These are phyloP conservation scores for Heteractis magnifica DNA, from an alignment of 92 coral and sea anemone genomes.

Conservation along the genomic window DNA sequence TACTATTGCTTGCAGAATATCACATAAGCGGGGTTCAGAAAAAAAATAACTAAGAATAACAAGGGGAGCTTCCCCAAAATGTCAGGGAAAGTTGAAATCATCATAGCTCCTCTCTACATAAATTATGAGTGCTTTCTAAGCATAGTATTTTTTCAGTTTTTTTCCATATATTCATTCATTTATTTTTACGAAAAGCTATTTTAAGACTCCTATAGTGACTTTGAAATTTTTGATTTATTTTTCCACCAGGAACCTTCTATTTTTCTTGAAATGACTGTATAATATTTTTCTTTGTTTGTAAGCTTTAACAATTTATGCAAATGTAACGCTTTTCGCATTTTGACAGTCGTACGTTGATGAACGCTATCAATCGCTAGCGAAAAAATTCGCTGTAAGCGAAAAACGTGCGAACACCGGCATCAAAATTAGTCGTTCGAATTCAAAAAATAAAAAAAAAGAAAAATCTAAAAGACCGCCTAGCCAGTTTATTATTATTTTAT, in stretches of 20 bases:
- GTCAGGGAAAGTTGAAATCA: too few relatives aligned
- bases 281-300: not conserved
- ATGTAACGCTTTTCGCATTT: not conserved
- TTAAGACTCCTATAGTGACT: not conserved
- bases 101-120: too few relatives aligned
- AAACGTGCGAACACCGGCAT: not conserved
- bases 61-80: too few relatives aligned
- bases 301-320: not conserved
- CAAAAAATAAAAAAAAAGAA: not conserved
- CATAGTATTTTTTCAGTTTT: too few relatives aligned
- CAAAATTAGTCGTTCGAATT: not conserved
- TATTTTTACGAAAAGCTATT: not conserved
- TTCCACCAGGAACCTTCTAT: not conserved
- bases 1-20: too few relatives aligned
- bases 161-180: not conserved
- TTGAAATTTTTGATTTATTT: not conserved
- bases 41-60: too few relatives aligned
- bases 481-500: too few relatives aligned
- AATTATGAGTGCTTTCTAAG: too few relatives aligned
- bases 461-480: too few relatives aligned
- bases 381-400: not conserved
- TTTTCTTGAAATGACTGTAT: not conserved
- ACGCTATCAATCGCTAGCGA: not conserved
- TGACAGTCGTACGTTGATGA: not conserved
- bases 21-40: too few relatives aligned